A percentile compares a stretch with the other conserved stretches of the same genome.
These are phyloP conservation scores for Drosophila pegasa DNA, from an alignment of 2,888 invertebrate genomes.

Conservation along the genomic window DNA sequence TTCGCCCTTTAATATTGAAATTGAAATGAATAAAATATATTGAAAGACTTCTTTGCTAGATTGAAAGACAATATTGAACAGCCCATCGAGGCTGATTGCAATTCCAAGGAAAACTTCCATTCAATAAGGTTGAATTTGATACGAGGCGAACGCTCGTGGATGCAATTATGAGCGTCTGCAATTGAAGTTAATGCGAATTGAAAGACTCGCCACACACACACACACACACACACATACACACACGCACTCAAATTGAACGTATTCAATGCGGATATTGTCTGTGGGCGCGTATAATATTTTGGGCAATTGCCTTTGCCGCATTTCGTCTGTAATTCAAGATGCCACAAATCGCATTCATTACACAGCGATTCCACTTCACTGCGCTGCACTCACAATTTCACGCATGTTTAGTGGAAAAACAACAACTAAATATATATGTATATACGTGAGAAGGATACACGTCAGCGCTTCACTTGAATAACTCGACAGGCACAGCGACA, in stretches of 20 bases:
- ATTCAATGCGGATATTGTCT: constrained; percentile 17
- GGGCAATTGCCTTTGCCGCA: constrained; percentile 54
- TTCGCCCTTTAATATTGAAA: too few relatives aligned
- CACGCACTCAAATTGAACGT: constrained; percentile 13
- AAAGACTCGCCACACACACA: background rate
- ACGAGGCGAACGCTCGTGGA: background rate
- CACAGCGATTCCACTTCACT: constrained; percentile 43
- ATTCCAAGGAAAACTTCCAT: background rate
- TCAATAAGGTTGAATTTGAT: background rate
- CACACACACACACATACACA: background rate
- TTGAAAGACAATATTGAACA: background rate
- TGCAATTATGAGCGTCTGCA: background rate
- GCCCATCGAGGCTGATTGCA: background rate
- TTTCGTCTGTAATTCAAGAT: constrained; percentile 60
- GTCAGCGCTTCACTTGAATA: constrained; percentile 70
- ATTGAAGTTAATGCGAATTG: constrained; percentile 1
- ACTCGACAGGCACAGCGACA: constrained; percentile 48
- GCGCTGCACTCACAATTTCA: constrained; percentile 29
- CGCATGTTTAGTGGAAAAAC: constrained; percentile 58
- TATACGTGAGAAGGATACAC: constrained; percentile 45
- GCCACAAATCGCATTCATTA: constrained; percentile 62
- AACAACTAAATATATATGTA: background rate
- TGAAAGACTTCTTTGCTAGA: background rate
- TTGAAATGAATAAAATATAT: too few relatives aligned
- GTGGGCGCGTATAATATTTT: background rate